Conservation (phyloP, 2,888 invertebrate genomes). For the Thymelicus sylvestris region DNA sequence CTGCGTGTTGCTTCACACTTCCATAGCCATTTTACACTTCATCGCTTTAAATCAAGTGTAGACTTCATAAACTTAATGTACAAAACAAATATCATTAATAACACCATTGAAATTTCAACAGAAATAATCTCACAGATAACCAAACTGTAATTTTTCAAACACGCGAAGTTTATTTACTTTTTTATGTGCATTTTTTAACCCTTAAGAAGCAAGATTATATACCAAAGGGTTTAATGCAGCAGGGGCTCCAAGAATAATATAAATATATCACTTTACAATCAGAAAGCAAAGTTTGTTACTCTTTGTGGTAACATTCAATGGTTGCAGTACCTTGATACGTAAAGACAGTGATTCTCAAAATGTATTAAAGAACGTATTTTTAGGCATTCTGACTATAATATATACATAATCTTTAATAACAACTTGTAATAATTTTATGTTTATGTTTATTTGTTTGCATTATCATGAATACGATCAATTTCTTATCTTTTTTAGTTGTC, state of each 20-base stretch:
- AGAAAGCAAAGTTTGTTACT: conserved; percentile 70
- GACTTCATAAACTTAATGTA: conserved; percentile 18
- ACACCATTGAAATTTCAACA: conserved; percentile 48
- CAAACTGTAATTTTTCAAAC: conserved; percentile 72
- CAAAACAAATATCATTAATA: conserved; percentile 65
- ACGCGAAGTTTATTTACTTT: conserved; percentile 51
- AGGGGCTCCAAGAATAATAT: conserved; percentile 74
- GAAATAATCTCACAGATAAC: conserved; percentile 55
- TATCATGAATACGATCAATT: too few relatives aligned
- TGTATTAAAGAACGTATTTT: too few relatives aligned
- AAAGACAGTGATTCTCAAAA: conserved; percentile 49
- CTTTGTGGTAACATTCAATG: conserved; percentile 79
- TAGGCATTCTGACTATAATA: too few relatives aligned
- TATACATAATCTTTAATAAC: too few relatives aligned
- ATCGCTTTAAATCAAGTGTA: not conserved
- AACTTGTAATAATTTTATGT: too few relatives aligned
- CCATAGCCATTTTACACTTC: too few relatives aligned
- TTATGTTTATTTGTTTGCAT: too few relatives aligned
- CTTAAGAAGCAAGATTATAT: not conserved
- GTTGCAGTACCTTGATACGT: conserved; percentile 44
- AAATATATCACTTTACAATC: conserved; percentile 82
- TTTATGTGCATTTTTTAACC: conserved; percentile 35
- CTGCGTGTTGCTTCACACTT: too few relatives aligned
- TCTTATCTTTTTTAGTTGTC: too few relatives aligned
- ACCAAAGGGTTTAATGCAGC: conserved; percentile 64